These are phyloP conservation scores for Drosophila punjabiensis DNA, from an alignment of 1,140 invertebrate genomes.

Conservation along the genomic window DNA sequence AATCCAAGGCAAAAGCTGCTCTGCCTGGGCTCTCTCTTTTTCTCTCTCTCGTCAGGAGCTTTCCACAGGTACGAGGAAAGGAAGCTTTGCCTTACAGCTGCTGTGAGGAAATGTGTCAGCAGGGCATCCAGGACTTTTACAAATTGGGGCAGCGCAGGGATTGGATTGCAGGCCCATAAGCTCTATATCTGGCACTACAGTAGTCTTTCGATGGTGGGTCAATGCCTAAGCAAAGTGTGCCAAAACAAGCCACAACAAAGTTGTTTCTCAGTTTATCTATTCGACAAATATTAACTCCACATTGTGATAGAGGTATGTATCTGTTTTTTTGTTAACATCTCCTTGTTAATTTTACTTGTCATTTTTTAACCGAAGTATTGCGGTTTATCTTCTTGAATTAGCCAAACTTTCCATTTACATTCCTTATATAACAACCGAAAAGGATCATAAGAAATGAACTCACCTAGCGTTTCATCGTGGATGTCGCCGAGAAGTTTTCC, in stretches of 20 bases:
- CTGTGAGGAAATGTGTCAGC: conserved; percentile 68
- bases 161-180: conserved; percentile 44
- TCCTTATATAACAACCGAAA: not conserved
- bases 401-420: not conserved
- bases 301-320: not conserved
- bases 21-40: conserved; percentile 32
- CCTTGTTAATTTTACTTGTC: too few species aligned
- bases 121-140: conserved; percentile 57
- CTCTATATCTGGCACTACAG: conserved; percentile 39
- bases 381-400: not conserved
- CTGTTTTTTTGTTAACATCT: not conserved
- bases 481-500: conserved; percentile 76
- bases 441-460: not conserved
- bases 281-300: not conserved
- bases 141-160: conserved; percentile 47
- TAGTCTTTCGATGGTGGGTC: conserved; percentile 1
- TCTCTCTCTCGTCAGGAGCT: conserved; percentile 50
- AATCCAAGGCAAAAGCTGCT: conserved; percentile 46
- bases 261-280: not conserved
- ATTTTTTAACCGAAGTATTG: not conserved
- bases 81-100: conserved; percentile 69
- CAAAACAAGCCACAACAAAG: not conserved
- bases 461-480: conserved; percentile 68
- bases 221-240: too few species aligned
- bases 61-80: conserved; percentile 50